Evolutionary conservation across 1,140 invertebrate species (phyloP), one percentile per base, ranked within the genome.

Genomic region (Diuraphis noxia): DNA sequence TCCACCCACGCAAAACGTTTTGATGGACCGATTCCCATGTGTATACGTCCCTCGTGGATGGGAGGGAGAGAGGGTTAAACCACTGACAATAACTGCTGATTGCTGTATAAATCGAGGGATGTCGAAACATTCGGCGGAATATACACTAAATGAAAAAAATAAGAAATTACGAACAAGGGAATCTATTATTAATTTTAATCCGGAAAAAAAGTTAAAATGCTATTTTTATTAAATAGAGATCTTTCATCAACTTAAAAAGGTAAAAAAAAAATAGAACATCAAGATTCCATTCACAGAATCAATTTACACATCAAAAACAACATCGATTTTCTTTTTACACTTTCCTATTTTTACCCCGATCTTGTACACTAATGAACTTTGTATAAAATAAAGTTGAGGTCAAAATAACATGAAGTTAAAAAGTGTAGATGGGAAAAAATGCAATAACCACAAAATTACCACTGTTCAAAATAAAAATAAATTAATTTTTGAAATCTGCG

Each of bases 11-110:
- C n/a, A 81, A 49, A 90, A 34, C 8, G 41, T 90, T 81, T 90
- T 49, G 19, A 81, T 36, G 4, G 17, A 21, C 30, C 63, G n/a
- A 89, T 79, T 89, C 88, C 40, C 88, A 36, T 43, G 56, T 40
- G 56, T 43, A 17, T n/a, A 36, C 13, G 3, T 21, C 6, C 0
- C 2, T 40, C 2, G 7, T n/a, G 13, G 2, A 72, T 17, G 23
- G 9, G 1, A 0, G 17, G 79, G 38, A n/a, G 36, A n/a, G n/a
- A 3, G 21, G 13, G 30, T 41, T 30, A 82, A 88, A 77, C n/a
- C 34, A 38, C 34, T 56, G 17, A 88, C 87, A 88, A 88, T 88
- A 25, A 88, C 56, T n/a, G 30, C 38, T 88, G 87, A 88, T 88
- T 88, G 30, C 52, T 10, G 19, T 56, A 25, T 13, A 36, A 72